Base-by-base conservation (phyloP, 2,113 vertebrate genomes). In the Thomomys bottae region DNA sequence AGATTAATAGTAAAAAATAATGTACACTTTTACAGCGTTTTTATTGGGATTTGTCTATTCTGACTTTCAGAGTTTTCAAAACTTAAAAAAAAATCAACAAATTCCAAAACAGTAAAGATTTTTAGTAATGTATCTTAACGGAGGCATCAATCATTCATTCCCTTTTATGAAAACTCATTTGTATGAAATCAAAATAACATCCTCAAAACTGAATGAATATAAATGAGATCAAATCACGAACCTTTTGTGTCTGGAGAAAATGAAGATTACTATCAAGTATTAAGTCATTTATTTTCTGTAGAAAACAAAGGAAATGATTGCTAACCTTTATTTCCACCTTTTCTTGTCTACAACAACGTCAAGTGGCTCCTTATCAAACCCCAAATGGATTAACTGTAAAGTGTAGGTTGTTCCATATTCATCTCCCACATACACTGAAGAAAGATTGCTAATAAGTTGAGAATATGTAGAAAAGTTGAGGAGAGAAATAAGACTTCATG, bases 241-340 rank as follows among this genome's bases (percentile, higher is more conserved):
- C 36, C 87, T 59, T 87, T 78, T 78, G 26, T 7, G 30, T 30
- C 91, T 89, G 59, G 84, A 92, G 64, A 96, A 93, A 92, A 92
- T 32, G n/a, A 95, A 96, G 89, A 95, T 45, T 85, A 57, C 70
- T 90, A 93, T 75, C 84, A 94, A 95, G 77, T 87, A 42, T 42
- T 86, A 94, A 95, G 82, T 64, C 45, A 87, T 77, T 2, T 88
- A 75, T 72, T 5, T 94, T 12, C 86, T 88, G 64, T 76, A 70
- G 28, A 82, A 72, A 77, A 61, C 59, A 92, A 94, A 93, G 90
- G 87, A 79, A 21, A 40, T 89, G 89, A 49, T 84, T 91, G 91
- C 0, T 95, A 73, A 95, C 78, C 82, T 92, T 85, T 34, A 92
- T 9, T 72, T n/a, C 36, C 5, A 8, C 42, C 92, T 93, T 90